Conservation (phyloP, 2,113 vertebrate species). For the Tichodroma muraria region DNA sequence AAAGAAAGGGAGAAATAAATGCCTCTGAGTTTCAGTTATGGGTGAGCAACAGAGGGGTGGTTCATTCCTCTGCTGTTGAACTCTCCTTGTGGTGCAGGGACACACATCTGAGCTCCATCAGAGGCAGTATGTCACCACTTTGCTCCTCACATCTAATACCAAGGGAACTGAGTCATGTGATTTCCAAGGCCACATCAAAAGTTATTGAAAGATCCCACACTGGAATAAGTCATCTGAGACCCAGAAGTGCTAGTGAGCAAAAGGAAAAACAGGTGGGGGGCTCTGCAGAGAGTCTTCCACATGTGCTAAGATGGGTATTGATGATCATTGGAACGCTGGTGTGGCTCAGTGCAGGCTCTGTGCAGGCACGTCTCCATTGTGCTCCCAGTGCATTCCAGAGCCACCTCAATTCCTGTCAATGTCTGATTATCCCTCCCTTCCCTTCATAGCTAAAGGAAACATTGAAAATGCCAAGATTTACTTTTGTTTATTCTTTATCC, state of each 20-base stretch:
- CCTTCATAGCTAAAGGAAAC: background rate
- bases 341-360: background rate
- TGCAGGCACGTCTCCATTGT: background rate
- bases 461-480: background rate
- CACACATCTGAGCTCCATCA: background rate
- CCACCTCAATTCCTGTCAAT: background rate
- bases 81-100: background rate
- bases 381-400: background rate
- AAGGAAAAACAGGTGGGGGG: background rate
- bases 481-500: background rate
- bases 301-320: background rate
- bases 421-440: background rate
- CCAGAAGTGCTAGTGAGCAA: background rate
- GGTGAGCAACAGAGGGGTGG: background rate
- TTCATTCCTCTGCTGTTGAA: background rate
- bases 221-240: background rate
- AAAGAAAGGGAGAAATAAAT: background rate
- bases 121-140: background rate
- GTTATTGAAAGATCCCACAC: background rate
- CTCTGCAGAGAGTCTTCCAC: background rate
- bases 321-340: background rate
- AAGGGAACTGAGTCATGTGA: background rate
- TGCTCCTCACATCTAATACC: background rate
- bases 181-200: background rate
- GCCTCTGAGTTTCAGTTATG: background rate